Evolutionary conservation across 92 coral and sea anemone species (phyloP).

Genomic region (Scolanthus callimorphus): DNA sequence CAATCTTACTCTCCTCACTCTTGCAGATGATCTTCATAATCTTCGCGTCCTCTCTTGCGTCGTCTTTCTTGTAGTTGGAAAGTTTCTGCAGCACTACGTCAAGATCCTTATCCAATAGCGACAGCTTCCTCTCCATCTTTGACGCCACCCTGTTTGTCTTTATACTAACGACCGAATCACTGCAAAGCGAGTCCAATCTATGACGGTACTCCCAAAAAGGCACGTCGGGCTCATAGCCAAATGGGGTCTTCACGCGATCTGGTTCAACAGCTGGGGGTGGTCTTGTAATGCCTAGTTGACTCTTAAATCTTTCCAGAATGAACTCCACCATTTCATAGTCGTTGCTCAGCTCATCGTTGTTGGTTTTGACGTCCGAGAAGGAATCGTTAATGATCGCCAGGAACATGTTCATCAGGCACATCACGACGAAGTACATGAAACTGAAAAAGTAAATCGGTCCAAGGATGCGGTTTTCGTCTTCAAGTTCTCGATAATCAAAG

Average conservation of each 20-base stretch:
- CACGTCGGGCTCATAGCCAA: conserved; percentile 31
- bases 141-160: conserved; percentile 9
- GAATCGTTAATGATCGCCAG: conserved; percentile 94
- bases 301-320: conserved; percentile 51
- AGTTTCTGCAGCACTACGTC: conserved; percentile 15
- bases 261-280: background rate
- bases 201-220: conserved; percentile 67
- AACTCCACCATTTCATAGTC: conserved; percentile 89
- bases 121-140: conserved; percentile 7
- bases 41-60: conserved; percentile 8
- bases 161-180: conserved; percentile 22
- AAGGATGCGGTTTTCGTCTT: conserved; percentile 40
- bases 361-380: conserved; percentile 61
- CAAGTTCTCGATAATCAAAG: conserved; percentile 65
- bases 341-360: conserved; percentile 49
- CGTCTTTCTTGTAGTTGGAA: conserved; percentile 9
- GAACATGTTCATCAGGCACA: conserved; percentile 89
- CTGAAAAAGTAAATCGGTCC: conserved; percentile 81
- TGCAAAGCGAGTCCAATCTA: conserved; percentile 25
- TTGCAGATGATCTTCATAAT: conserved; percentile 4
- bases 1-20: too few relatives aligned
- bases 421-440: conserved; percentile 81
- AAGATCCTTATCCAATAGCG: conserved; percentile 16
- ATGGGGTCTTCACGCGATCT: conserved; percentile 18
- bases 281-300: conserved; percentile 33